Conservation (phyloP, 2,113 vertebrate species). For the Fregata magnificens region DNA sequence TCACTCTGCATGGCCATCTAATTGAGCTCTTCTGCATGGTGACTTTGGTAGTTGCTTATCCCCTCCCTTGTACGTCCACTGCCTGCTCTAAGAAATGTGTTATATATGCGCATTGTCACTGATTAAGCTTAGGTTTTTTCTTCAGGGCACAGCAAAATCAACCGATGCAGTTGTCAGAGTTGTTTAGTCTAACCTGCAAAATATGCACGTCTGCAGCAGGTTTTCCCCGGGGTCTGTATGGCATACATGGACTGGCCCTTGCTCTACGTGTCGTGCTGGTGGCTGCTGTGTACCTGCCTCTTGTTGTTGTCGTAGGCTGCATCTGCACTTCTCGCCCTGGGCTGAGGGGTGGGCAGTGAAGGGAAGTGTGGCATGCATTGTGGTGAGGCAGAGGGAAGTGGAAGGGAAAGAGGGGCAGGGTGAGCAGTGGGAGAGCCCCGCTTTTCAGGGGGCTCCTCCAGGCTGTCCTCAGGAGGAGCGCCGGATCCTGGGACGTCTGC, state of each 20-base stretch:
- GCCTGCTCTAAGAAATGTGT: background rate
- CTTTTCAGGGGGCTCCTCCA: background rate
- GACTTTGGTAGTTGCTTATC: background rate
- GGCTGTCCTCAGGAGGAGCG: background rate
- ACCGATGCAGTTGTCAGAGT: background rate
- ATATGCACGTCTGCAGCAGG: fast-evolving
- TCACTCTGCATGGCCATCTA: background rate
- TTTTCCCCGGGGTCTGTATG: background rate
- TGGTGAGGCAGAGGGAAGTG: background rate
- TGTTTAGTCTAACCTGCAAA: background rate
- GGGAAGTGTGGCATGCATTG: background rate
- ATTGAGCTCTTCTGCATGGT: background rate
- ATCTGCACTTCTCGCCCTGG: background rate
- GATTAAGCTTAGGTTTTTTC: background rate
- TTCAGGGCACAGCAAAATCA: background rate
- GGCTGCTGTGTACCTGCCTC: background rate
- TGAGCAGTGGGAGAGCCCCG: background rate
- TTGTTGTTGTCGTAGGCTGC: background rate
- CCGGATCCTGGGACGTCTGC: background rate
- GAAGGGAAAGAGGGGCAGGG: background rate
- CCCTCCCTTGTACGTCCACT: fast-evolving
- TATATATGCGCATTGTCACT: background rate
- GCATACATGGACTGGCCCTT: background rate
- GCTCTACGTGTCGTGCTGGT: background rate
- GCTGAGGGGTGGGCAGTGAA: background rate